phyloP scores from a whole-genome alignment of 2,797 vertebrate genomes.

The Todus mexicanus region DNA sequence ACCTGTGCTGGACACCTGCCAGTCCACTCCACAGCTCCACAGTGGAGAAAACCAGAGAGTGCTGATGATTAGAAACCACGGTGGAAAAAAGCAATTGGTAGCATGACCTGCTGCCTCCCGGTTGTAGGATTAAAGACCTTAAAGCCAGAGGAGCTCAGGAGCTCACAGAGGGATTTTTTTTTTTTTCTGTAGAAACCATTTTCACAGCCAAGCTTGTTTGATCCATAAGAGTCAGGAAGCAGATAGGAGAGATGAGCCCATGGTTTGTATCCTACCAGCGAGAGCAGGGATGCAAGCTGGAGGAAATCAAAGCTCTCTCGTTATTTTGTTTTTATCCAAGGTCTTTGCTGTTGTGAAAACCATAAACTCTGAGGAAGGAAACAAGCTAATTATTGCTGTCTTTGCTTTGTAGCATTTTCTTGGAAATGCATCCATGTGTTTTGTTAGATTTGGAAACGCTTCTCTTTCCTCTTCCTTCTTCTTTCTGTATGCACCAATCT shows the following conservation, averaged over 20 bases:
- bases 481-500: background rate
- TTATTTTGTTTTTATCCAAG: background rate
- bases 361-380: background rate
- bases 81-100: background rate
- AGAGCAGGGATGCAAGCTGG: background rate
- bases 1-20: background rate
- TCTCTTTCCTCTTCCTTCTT: background rate
- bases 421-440: background rate
- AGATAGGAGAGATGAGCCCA: background rate
- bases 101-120: background rate
- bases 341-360: background rate
- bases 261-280: background rate
- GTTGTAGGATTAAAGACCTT: background rate
- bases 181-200: background rate
- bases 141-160: background rate
- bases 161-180: background rate
- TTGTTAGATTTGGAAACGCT: background rate
- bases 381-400: background rate
- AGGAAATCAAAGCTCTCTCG: background rate
- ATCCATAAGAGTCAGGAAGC: background rate
- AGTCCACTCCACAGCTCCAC: background rate
- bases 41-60: background rate
- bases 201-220: background rate
- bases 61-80: background rate
- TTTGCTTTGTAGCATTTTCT: background rate